Conservation (phyloP, 2,797 vertebrate genomes). For the Melanogrammus aeglefinus region DNA sequence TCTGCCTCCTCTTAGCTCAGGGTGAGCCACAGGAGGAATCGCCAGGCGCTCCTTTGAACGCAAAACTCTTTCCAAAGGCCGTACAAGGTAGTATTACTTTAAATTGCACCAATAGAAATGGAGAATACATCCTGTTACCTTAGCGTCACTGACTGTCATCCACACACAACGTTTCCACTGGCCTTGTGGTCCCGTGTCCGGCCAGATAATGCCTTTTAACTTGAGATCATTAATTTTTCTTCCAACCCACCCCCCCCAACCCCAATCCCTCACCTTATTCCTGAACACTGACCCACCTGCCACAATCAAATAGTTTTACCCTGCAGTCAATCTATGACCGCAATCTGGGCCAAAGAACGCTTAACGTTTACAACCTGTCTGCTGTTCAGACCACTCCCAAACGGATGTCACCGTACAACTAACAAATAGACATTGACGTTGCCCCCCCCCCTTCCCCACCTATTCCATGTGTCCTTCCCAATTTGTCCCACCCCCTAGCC, state of each 20-base stretch:
- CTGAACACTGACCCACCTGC: slow-evolving; percentile 15
- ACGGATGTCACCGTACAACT: neutral
- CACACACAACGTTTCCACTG: slow-evolving; percentile 4
- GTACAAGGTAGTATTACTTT: slow-evolving; percentile 35
- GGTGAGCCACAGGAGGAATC: slow-evolving; percentile 54
- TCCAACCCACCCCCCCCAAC: neutral
- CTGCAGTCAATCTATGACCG: slow-evolving; percentile 45
- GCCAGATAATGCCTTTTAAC: neutral
- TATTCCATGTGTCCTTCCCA: neutral
- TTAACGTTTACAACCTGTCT: slow-evolving; percentile 27
- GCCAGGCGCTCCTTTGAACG: slow-evolving; percentile 32
- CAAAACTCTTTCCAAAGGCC: slow-evolving; percentile 10
- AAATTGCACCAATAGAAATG: slow-evolving; percentile 19
- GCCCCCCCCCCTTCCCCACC: neutral
- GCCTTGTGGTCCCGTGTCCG: neutral
- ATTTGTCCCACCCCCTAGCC: neutral
- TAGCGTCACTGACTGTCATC: slow-evolving; percentile 19
- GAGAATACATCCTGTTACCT: slow-evolving; percentile 14
- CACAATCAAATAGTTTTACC: slow-evolving; percentile 35
- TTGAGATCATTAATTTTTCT: neutral
- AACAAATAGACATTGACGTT: neutral
- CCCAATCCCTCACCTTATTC: neutral
- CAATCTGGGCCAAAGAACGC: slow-evolving; percentile 45
- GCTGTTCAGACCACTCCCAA: slow-evolving; percentile 13
- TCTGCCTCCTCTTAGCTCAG: slow-evolving; percentile 36